These are phyloP conservation scores for Coelogynopora nodosa DNA, from an alignment of 2,888 invertebrate species.

Conservation along the genomic window DNA sequence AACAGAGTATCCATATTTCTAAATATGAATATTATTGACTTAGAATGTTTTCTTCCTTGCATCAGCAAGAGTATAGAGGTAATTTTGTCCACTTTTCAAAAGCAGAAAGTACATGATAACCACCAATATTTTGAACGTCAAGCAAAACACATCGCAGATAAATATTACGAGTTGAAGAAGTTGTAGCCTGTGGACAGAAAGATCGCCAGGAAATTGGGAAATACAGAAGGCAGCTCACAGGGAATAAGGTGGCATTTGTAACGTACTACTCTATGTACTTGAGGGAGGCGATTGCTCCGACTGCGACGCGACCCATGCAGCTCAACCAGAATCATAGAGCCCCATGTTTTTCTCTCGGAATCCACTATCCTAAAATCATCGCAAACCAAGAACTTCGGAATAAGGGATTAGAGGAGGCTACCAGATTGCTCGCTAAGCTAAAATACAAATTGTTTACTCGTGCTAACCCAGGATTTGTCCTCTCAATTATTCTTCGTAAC, in stretches of 20 bases:
- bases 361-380: too few species aligned
- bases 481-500: background rate
- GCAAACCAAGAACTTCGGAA: too few species aligned
- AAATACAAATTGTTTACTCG: background rate
- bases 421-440: background rate
- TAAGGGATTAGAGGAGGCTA: background rate
- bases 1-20: too few species aligned
- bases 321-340: too few species aligned
- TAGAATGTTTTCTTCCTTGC: too few species aligned
- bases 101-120: background rate
- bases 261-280: too few species aligned
- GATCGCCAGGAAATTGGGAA: background rate
- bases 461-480: background rate
- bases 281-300: too few species aligned
- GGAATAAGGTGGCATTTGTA: background rate
- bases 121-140: background rate
- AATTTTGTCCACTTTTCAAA: background rate
- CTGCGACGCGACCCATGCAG: too few species aligned
- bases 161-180: background rate
- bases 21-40: too few species aligned
- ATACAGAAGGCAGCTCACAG: background rate
- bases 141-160: background rate
- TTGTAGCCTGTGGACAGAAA: background rate
- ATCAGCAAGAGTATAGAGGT: too few species aligned
- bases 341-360: too few species aligned